These are phyloP conservation scores for Coryphaenoides rupestris DNA, from an alignment of 2,113 vertebrate species.

Conservation along the genomic window DNA sequence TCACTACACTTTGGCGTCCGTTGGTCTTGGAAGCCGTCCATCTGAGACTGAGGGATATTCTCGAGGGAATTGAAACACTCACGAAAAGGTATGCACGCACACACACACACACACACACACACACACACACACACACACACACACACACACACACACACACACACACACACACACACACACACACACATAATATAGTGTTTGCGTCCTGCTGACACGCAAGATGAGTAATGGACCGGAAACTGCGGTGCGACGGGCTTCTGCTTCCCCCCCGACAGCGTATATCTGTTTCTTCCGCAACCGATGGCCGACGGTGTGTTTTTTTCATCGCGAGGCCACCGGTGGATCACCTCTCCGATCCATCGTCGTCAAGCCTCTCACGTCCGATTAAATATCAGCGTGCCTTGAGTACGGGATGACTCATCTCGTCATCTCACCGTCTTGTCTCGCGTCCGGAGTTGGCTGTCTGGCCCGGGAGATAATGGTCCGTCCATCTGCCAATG, in stretches of 20 bases:
- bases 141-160: background rate
- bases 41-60: no score
- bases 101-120: background rate
- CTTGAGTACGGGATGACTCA: conserved; percentile 38
- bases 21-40: no score
- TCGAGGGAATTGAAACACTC: no score
- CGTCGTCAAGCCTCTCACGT: conserved; percentile 28
- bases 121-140: background rate
- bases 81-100: no score
- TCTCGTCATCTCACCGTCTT: conserved; percentile 28
- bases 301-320: background rate
- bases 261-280: background rate
- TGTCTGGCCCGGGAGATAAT: conserved; percentile 34
- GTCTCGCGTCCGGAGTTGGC: conserved; percentile 15
- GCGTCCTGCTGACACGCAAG: no score
- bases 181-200: conserved; percentile 1
- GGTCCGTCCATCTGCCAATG: conserved; percentile 55
- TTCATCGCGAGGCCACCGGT: background rate
- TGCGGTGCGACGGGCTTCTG: background rate
- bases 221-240: background rate
- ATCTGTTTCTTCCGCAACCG: background rate
- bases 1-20: no score
- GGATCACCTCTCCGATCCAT: conserved; percentile 29
- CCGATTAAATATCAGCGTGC: conserved; percentile 47
- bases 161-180: conserved; percentile 10